Evolutionary conservation across 2,888 invertebrate genomes (phyloP).

Genomic region (Isotomurus palustris): DNA sequence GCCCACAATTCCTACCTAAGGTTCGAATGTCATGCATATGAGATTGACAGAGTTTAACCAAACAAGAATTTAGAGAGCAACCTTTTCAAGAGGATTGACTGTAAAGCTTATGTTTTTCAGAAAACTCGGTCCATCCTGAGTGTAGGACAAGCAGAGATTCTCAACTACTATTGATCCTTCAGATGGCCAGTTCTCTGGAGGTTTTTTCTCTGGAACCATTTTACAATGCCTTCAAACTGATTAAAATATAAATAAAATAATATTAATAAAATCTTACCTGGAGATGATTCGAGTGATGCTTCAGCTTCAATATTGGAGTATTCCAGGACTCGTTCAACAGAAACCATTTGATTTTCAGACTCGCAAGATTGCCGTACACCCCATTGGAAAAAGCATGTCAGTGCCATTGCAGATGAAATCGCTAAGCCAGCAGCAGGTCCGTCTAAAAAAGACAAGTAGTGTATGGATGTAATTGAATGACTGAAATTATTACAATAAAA

Average conservation of each 20-base stretch:
- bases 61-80: too few relatives aligned
- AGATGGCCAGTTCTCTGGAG: conserved; percentile 37
- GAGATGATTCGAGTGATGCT: conserved; percentile 48
- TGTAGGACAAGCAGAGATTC: conserved; percentile 33
- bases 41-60: too few relatives aligned
- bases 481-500: not conserved
- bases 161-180: conserved; percentile 37
- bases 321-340: conserved; percentile 54
- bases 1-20: conserved; percentile 64
- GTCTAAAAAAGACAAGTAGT: conserved; percentile 24
- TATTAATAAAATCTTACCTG: too few relatives aligned
- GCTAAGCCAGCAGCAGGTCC: conserved; percentile 69
- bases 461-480: too few relatives aligned
- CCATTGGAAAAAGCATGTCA: conserved; percentile 67
- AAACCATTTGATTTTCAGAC: conserved; percentile 49
- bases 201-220: conserved; percentile 30
- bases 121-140: conserved; percentile 46
- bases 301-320: conserved; percentile 53
- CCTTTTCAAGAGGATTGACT: conserved; percentile 53
- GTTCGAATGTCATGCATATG: too few relatives aligned
- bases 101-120: conserved; percentile 51
- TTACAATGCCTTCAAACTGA: too few relatives aligned
- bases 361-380: conserved; percentile 76
- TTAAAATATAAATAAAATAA: too few relatives aligned
- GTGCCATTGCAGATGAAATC: conserved; percentile 65